phyloP scores from a whole-genome alignment of 1,140 invertebrate genomes.

The Drosophila serrata region DNA sequence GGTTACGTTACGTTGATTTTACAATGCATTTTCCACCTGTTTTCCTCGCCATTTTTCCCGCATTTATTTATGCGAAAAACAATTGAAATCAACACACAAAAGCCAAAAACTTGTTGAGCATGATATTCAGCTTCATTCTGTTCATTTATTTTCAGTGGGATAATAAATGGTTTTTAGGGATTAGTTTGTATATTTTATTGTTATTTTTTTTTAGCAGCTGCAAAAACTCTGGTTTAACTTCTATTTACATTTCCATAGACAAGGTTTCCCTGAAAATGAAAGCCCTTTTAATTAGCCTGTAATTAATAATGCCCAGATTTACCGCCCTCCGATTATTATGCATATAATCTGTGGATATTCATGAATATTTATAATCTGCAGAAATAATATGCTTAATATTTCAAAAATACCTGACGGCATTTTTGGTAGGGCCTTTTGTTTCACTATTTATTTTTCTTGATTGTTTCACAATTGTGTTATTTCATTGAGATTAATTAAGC shows the following conservation, averaged over 20 bases:
- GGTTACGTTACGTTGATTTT: slow-evolving; percentile 2
- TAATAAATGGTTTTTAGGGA: slow-evolving; percentile 12
- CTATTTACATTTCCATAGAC: slow-evolving; percentile 8
- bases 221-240: neutral
- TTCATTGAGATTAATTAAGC: slow-evolving; percentile 20
- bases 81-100: neutral
- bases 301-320: neutral
- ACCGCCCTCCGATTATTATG: neutral
- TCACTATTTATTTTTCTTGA: neutral
- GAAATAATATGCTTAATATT: neutral
- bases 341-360: slow-evolving; percentile 4
- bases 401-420: neutral
- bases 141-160: slow-evolving; percentile 4
- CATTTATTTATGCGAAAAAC: slow-evolving; percentile 12
- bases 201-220: neutral
- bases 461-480: neutral
- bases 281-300: neutral
- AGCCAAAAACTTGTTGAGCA: slow-evolving; percentile 40
- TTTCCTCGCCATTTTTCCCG: neutral
- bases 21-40: neutral
- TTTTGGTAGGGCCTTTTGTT: neutral
- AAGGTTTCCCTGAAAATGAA: neutral
- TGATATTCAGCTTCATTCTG: neutral
- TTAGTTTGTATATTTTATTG: neutral
- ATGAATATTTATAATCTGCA: neutral